Percentiles rank a stretch among this genome's conserved stretches.
phyloP scores from a whole-genome alignment of 2,888 invertebrate species.

The Clitarchus hookeri region DNA sequence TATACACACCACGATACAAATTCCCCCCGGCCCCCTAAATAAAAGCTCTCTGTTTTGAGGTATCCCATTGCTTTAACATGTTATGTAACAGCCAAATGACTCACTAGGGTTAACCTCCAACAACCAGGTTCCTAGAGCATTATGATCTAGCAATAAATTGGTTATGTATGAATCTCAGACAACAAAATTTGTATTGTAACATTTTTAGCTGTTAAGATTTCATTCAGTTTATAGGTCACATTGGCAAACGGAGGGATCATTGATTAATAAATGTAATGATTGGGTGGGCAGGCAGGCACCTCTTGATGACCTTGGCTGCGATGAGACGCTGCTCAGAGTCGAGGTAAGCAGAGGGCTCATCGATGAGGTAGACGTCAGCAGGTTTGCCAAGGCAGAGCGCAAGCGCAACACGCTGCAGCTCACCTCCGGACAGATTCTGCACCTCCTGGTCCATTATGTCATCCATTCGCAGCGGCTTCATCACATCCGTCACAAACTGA shows the following conservation, averaged over 20 bases:
- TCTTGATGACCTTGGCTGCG: constrained; percentile 98
- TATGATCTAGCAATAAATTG: too few relatives aligned
- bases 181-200: too few relatives aligned
- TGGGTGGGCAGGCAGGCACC: constrained; percentile 59
- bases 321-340: constrained; percentile 99
- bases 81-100: too few relatives aligned
- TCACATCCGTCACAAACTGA: constrained; percentile 96
- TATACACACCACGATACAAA: not conserved
- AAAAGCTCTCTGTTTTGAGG: not conserved
- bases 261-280: not conserved
- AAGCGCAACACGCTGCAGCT: constrained; percentile 96
- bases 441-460: constrained; percentile 98
- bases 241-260: not conserved
- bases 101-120: too few relatives aligned
- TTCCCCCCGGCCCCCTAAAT: not conserved
- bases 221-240: too few relatives aligned
- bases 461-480: constrained; percentile 97
- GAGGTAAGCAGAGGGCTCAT: constrained; percentile 98
- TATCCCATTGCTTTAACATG: too few relatives aligned
- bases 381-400: constrained; percentile 97
- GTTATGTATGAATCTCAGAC: too few relatives aligned
- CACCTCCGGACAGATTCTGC: constrained; percentile 98
- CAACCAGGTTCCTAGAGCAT: too few relatives aligned
- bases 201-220: too few relatives aligned
- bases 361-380: constrained; percentile 97